A percentile compares a stretch with the other conserved stretches of the same genome.
These are phyloP conservation scores for Cyclina sinensis DNA, from an alignment of 1,140 invertebrate species.

Conservation along the genomic window DNA sequence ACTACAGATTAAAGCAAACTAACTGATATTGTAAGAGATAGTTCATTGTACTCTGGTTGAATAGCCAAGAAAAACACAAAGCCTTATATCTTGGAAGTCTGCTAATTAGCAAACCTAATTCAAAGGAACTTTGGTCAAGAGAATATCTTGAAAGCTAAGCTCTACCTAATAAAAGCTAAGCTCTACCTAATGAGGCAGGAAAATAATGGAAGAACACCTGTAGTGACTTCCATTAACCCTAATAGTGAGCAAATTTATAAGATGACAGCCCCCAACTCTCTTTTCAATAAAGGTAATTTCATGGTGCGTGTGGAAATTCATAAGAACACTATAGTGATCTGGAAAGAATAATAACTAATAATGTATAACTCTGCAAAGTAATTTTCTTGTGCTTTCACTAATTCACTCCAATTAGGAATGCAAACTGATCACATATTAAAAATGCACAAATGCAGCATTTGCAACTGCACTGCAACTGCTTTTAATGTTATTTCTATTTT, in stretches of 20 bases:
- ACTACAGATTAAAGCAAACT: too few relatives aligned
- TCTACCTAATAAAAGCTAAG: not conserved
- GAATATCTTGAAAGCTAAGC: not conserved
- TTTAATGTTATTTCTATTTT: too few relatives aligned
- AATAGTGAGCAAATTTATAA: constrained; percentile 35
- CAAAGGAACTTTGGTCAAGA: not conserved
- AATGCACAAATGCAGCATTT: not conserved
- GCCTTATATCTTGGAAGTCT: not conserved
- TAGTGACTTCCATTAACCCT: constrained; percentile 26
- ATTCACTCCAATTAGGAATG: constrained; percentile 4
- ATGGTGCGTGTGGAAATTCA: constrained; percentile 31
- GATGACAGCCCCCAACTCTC: not conserved
- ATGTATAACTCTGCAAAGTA: not conserved
- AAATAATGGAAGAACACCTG: constrained; percentile 10
- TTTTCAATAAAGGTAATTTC: constrained; percentile 42
- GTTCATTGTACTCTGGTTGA: too few relatives aligned
- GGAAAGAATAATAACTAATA: constrained; percentile 29
- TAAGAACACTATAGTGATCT: constrained; percentile 11
- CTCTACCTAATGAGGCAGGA: not conserved
- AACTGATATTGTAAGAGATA: too few relatives aligned
- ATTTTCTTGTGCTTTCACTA: not conserved
- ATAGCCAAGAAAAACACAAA: not conserved
- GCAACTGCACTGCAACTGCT: too few relatives aligned
- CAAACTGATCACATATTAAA: not conserved
- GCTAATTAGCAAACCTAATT: not conserved